Conservation (phyloP, 2,888 invertebrate genomes). For the Eristalinus sepulchralis region DNA sequence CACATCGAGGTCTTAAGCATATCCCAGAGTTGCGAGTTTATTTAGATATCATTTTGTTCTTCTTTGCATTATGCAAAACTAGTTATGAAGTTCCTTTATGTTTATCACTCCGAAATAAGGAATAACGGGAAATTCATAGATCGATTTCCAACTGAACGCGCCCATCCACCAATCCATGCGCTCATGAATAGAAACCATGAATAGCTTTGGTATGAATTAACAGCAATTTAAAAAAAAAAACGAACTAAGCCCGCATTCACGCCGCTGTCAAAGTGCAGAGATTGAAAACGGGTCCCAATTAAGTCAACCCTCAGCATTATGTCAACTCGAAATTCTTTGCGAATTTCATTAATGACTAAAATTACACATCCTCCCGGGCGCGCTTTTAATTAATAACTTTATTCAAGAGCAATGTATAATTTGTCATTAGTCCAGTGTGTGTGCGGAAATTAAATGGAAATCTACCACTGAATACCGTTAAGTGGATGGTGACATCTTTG, state of each 20-base stretch:
- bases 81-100: too few species aligned
- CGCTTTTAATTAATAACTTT: slow-evolving; percentile 44
- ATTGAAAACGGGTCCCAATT: slow-evolving; percentile 6
- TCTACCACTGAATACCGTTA: slow-evolving; percentile 50
- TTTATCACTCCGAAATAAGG: not conserved
- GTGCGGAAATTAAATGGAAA: slow-evolving; percentile 64
- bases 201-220: not conserved
- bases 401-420: slow-evolving; percentile 45
- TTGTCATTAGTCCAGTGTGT: slow-evolving; percentile 59
- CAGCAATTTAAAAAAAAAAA: not conserved
- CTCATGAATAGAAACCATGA: not conserved
- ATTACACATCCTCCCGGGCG: not conserved
- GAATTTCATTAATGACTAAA: slow-evolving; percentile 19
- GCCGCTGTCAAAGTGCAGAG: not conserved
- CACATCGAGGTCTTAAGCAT: too few species aligned
- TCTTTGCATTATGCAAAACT: too few species aligned
- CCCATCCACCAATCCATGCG: not conserved
- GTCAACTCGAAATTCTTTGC: slow-evolving; percentile 4
- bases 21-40: too few species aligned
- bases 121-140: not conserved
- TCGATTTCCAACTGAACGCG: not conserved
- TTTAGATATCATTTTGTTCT: too few species aligned
- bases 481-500: slow-evolving; percentile 65
- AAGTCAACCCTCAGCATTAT: slow-evolving; percentile 8
- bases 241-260: not conserved